These are phyloP conservation scores for Zaprionus inermis DNA, from an alignment of 1,140 invertebrate genomes.

Conservation along the genomic window DNA sequence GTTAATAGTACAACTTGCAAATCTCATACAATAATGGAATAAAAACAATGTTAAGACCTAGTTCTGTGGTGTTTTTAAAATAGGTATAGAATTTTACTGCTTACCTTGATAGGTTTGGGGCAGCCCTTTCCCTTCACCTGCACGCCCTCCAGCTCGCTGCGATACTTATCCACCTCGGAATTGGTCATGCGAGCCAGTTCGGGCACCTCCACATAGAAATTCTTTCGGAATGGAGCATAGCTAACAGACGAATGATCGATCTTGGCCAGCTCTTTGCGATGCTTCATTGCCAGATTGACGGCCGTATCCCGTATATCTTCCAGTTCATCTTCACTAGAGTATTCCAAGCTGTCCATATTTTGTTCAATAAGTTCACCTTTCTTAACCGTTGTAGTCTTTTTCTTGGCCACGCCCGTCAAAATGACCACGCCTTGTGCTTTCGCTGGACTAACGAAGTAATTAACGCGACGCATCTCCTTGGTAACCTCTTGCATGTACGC, in stretches of 20 bases:
- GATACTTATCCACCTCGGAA: constrained; percentile 94
- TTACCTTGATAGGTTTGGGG: constrained; percentile 94
- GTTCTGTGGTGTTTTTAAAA: too few species aligned
- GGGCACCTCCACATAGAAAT: constrained; percentile 97
- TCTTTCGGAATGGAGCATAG: constrained; percentile 96
- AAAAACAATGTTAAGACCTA: neutral
- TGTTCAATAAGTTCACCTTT: constrained; percentile 98
- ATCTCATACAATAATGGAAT: neutral
- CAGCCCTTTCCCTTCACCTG: constrained; percentile 94
- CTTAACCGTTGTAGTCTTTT: constrained; percentile 89
- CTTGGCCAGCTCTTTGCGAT: constrained; percentile 95
- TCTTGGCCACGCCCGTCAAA: constrained; percentile 96
- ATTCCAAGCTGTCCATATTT: constrained; percentile 98
- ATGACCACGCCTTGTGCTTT: constrained; percentile 88
- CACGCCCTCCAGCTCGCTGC: constrained; percentile 93
- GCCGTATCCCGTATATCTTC: constrained; percentile 97
- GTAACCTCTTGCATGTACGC: constrained; percentile 95
- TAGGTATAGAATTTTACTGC: neutral
- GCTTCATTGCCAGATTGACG: constrained; percentile 93
- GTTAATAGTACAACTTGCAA: neutral
- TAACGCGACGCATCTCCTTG: constrained; percentile 95
- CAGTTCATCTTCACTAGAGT: constrained; percentile 98
- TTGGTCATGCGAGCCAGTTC: constrained; percentile 94
- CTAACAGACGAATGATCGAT: constrained; percentile 93
- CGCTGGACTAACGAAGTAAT: constrained; percentile 86